Base-by-base conservation (phyloP, 2,888 invertebrate genomes). In the Rhodophaea formosa region DNA sequence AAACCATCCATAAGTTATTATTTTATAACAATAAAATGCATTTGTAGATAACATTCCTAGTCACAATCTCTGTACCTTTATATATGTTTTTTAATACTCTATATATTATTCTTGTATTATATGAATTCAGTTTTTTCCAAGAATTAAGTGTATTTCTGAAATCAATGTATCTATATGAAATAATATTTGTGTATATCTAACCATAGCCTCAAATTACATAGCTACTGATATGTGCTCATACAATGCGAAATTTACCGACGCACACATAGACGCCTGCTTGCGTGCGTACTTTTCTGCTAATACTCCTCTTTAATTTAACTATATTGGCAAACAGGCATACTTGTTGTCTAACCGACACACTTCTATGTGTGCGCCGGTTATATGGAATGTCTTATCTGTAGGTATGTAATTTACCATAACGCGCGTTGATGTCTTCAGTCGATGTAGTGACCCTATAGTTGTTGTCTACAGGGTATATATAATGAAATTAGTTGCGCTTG, bases 1-100 rank as follows among this genome's bases (percentile, higher is more conserved):
- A 29, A 43, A 17, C 8, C 15, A 14, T 14, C 32, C 14, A 51
- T 32, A n/a, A 3, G 23, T n/a, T 49, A 7, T 30, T 29, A n/a
- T n/a, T n/a, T n/a, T n/a, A 8, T 8, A 10, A 53, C 23, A 53
- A 43, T 53, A 17, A 44, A 29, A 60, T 62, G 79, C 78, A 78
- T 81, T 79, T 79, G 71, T 73, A 72, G 70, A 71, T 75, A 69
- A 79, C 80, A 84, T 83, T 83, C 83, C 83, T 80, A 77, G 75
- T 75, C 70, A 62, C 65, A 58, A 56, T 16, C 61, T 60, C 16
- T 44, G 43, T 53, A 53, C 43, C 43, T 43, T 44, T 15, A 39
- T 39, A 6, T 12, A 44, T 16, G 39, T 16, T 44, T 16, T 57
- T 59, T 67, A 66, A 23, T 58, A 43, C 8, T 42, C 43, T 57